phyloP scores from a whole-genome alignment of 1,140 invertebrate genomes.

The Atta colombica region DNA sequence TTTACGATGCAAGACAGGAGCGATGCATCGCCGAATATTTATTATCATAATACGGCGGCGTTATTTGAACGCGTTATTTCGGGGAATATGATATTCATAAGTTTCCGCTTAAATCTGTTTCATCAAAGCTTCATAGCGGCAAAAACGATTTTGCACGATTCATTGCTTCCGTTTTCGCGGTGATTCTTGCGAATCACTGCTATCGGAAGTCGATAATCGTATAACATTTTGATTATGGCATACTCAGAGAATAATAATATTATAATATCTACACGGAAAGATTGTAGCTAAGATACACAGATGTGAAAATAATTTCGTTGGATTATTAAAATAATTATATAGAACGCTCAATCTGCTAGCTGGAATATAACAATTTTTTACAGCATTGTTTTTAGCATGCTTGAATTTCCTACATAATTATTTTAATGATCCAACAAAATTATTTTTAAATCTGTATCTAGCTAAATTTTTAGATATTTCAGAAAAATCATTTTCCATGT shows the following conservation, averaged over 20 bases:
- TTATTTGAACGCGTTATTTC: neutral
- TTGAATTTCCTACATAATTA: no score
- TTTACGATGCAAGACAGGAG: neutral
- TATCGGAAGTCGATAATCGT: conserved; percentile 23
- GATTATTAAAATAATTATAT: no score
- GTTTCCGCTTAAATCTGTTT: neutral
- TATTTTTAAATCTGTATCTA: no score
- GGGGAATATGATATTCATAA: neutral
- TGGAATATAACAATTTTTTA: no score
- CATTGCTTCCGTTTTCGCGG: neutral
- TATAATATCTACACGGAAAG: neutral
- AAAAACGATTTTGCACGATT: conserved; percentile 2
- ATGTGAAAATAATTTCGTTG: no score
- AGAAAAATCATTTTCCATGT: no score
- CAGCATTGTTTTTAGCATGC: no score
- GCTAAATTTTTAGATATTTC: no score
- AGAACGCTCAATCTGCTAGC: no score
- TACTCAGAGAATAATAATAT: conserved; percentile 15
- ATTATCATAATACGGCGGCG: conserved; percentile 18
- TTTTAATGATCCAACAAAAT: no score
- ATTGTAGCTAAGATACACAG: no score
- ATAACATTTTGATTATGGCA: neutral
- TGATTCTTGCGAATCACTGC: conserved; percentile 1
- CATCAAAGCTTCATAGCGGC: neutral
- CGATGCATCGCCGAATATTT: conserved; percentile 21